These are phyloP conservation scores for Aleiodes alternator DNA, from an alignment of 2,888 invertebrate species.

Conservation along the genomic window DNA sequence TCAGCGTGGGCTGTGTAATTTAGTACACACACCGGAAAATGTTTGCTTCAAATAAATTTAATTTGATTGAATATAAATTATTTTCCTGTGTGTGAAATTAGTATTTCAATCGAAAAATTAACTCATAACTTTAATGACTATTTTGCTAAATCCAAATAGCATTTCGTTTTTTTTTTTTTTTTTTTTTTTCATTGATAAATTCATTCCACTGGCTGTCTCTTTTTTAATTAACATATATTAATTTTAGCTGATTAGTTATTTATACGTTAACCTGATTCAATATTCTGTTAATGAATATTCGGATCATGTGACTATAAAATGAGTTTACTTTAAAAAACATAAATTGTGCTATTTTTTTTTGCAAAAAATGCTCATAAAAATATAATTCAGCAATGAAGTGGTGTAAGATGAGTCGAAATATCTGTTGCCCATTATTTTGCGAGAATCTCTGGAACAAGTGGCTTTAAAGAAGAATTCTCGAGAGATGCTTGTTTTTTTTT, in stretches of 20 bases:
- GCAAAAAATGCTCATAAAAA: not conserved
- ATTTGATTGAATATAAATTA: not conserved
- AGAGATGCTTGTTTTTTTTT: too few relatives aligned
- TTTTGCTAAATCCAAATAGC: constrained; percentile 9
- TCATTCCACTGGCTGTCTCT: constrained; percentile 43
- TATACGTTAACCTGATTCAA: constrained; percentile 63
- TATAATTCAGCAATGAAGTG: too few relatives aligned
- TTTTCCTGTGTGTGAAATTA: too few relatives aligned
- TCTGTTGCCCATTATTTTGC: too few relatives aligned
- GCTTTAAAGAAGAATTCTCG: too few relatives aligned
- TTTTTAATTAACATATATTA: constrained; percentile 35
- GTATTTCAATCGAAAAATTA: not conserved
- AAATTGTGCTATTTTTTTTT: constrained; percentile 35
- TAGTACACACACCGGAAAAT: too few relatives aligned
- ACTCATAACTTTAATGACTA: constrained; percentile 13
- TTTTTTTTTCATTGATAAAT: constrained; percentile 3
- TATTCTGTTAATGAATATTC: constrained; percentile 63
- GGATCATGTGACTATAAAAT: constrained; percentile 62
- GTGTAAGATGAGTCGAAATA: too few relatives aligned
- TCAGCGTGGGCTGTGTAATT: too few relatives aligned
- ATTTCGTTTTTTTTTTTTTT: not conserved
- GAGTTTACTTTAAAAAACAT: constrained; percentile 51
- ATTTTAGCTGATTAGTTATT: constrained; percentile 39
- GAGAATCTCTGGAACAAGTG: too few relatives aligned
- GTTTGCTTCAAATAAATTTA: not conserved